These are phyloP conservation scores for Clanis bilineata DNA, from an alignment of 2,888 invertebrate species.

Conservation along the genomic window DNA sequence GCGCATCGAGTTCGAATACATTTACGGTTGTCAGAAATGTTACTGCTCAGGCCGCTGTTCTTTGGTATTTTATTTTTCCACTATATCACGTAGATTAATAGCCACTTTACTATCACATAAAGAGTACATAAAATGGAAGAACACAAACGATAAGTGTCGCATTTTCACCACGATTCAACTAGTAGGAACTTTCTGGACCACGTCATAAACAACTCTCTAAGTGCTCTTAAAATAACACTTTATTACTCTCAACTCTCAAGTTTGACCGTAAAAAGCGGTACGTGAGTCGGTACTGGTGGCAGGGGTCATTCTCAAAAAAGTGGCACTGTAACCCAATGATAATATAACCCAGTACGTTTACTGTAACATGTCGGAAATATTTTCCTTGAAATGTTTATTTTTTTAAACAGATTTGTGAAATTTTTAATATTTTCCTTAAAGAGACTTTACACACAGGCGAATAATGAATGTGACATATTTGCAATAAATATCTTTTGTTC, in stretches of 20 bases:
- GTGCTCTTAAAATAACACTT: constrained; percentile 12
- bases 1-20: no score
- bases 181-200: neutral
- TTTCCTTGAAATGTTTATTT: no score
- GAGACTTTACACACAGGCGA: no score
- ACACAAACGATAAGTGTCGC: neutral
- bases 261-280: neutral
- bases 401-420: no score
- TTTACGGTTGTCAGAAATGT: no score
- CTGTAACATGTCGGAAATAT: no score
- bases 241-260: constrained; percentile 4
- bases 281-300: neutral
- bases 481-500: no score
- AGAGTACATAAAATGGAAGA: neutral
- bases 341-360: no score
- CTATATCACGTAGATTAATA: neutral
- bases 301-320: no score
- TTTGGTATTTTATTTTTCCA: neutral
- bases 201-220: constrained; percentile 4
- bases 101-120: neutral
- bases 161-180: constrained; percentile 1
- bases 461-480: no score
- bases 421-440: no score
- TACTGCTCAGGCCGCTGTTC: neutral
- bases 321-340: no score